Base-by-base conservation (phyloP, 1,140 invertebrate species). In the Homalodisca vitripennis region DNA sequence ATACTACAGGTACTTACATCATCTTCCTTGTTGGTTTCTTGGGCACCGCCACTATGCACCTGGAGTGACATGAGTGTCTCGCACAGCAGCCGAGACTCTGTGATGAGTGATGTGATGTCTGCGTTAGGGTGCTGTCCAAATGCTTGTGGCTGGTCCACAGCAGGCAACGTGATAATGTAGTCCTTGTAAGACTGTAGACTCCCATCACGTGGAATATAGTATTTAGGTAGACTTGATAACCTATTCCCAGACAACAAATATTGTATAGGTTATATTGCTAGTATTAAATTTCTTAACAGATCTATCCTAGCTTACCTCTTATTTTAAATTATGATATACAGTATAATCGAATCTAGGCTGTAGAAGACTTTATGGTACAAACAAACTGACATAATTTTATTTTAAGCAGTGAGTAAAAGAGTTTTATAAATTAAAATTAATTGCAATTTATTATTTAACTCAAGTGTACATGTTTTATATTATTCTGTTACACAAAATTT, bases 101-200 rank as follows among this genome's bases (percentile, higher is more conserved):
- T 86, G 10, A 92, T 93, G 31, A 92, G 83, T 51, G 92, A 93
- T 14, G 92, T 89, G 67, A 97, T 94, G 77, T 97, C 94, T 1
- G 94, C 93, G 78, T 96, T 96, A 2, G 92, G 87, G 81, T 97
- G 94, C 71, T 97, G 89, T 10, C 94, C 94, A 77, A 95, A 93
- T 0, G 86, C 90, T 80, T 94, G 92, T 0, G 93, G 92, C 70
- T 87, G 86, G 77, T 96, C 93, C 32, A 86, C 80, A 57, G 80
- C 85, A 0, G 92, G 92, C 70, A 94, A 79, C 74, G 89, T 83
- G 68, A 85, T 85, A 68, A 94, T 86, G 78, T 89, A 92, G 77
- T 94, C 91, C 47, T 85, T 82, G 79, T 94, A 94, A 6, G 87
- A 89, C 71, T 89, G 85, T 17, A 94, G 79, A 66, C 88, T 86